Evolutionary conservation across 2,113 vertebrate genomes (phyloP), one percentile per base, ranked within the genome.

Genomic region (Thalassarche chlororhynchos): DNA sequence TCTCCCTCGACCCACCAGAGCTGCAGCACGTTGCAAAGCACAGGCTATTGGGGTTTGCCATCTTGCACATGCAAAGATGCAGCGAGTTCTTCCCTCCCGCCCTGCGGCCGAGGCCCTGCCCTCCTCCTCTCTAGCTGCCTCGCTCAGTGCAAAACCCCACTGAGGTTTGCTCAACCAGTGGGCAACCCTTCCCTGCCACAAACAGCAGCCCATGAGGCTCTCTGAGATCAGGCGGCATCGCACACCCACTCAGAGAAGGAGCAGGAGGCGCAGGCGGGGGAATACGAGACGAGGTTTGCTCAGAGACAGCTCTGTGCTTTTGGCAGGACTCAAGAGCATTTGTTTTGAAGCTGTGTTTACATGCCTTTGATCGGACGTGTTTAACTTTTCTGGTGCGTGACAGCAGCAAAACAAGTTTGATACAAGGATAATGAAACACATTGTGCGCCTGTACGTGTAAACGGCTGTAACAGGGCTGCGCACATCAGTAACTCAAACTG

Each of bases 351-450:
- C 97, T 94, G 90, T 96, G 96, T 97, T 97, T 96, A 97, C 95
- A 94, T 87, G 97, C 94, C 97, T 97, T 97, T 97, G 97, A 97
- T 98, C 96, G 97, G 97, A 95, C 87, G 75, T 96, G 96, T 97
- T 97, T 96, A 97, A 97, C 97, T 97, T 96, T 96, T 93, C 94
- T 89, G 87, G 92, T 97, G 92, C 79, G 26, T 97, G 97, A 98
- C 97, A 97, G 94, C 95, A 96, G 95, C 90, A 97, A 98, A 98
- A 97, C 96, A 97, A 97, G 96, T 97, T 95, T 96, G 97, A 97
- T 94, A 97, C 94, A 92, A 71, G 92, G 96, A 95, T 97, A 96
- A 97, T 97, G 97, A 97, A 97, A 97, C 93, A 96, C 95, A 95
- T 92, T 94, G 89, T 93, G 88, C 47, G 42, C 55, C 74, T 24